These are phyloP conservation scores for Hoplodrina ambigua DNA, from an alignment of 2,888 invertebrate genomes.

Conservation along the genomic window DNA sequence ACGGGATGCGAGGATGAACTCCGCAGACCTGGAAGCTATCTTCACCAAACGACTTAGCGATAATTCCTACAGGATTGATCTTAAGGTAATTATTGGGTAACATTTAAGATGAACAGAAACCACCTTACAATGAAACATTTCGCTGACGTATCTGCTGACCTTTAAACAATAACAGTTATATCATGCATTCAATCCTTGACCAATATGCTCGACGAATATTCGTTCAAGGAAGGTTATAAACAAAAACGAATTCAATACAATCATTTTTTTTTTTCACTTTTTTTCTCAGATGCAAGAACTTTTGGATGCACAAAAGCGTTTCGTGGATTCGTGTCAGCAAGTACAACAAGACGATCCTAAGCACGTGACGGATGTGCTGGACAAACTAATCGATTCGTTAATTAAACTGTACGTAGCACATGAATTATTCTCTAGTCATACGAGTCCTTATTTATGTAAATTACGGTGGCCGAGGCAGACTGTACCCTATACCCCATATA, in stretches of 20 bases:
- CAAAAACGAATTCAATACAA: neutral
- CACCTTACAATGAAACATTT: neutral
- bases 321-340: constrained; percentile 92
- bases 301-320: constrained; percentile 91
- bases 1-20: constrained; percentile 79
- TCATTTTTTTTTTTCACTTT: neutral
- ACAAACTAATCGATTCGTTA: constrained; percentile 91
- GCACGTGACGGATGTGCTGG: constrained; percentile 91
- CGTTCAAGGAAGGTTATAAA: constrained; percentile 13
- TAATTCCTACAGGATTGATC: constrained; percentile 82
- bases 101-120: neutral
- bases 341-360: constrained; percentile 92
- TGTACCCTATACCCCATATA: neutral
- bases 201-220: constrained; percentile 32
- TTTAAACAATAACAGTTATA: constrained; percentile 12
- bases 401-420: constrained; percentile 90
- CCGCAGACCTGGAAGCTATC: constrained; percentile 81
- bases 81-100: constrained; percentile 73
- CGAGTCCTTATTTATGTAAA: constrained; percentile 58
- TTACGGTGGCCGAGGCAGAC: constrained; percentile 12
- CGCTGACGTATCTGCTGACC: neutral
- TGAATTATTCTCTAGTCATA: constrained; percentile 56
- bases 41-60: constrained; percentile 81
- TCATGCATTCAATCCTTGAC: constrained; percentile 35
- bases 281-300: constrained; percentile 90